Percentiles rank a stretch among this genome's conserved stretches.
Conservation (phyloP, 2,888 invertebrate species). For the Celastrina argiolus region DNA sequence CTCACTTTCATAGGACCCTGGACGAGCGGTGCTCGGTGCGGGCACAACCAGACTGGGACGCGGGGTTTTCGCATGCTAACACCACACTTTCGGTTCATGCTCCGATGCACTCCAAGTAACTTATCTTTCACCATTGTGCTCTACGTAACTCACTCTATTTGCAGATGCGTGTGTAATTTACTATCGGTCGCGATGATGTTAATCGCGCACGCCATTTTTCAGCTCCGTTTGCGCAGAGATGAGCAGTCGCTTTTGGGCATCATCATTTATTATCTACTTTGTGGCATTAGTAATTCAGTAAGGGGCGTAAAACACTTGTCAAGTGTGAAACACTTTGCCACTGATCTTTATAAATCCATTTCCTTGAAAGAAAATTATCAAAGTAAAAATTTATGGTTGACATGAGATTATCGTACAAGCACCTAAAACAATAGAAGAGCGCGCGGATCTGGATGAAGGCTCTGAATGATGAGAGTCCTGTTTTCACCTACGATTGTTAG, state of each 20-base stretch:
- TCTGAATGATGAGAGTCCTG: too few relatives aligned
- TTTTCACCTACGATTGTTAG: too few relatives aligned
- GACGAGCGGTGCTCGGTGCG: constrained; percentile 57
- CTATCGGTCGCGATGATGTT: background rate
- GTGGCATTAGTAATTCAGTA: too few relatives aligned
- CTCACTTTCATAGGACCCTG: constrained; percentile 39
- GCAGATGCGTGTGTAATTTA: constrained; percentile 45
- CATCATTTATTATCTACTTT: too few relatives aligned
- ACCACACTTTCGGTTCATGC: constrained; percentile 76
- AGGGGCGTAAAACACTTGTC: too few relatives aligned
- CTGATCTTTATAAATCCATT: too few relatives aligned
- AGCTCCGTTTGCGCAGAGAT: background rate
- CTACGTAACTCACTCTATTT: constrained; percentile 47
- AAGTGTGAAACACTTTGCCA: too few relatives aligned
- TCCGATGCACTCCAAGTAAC: constrained; percentile 76
- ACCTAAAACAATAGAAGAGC: too few relatives aligned
- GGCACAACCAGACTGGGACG: constrained; percentile 66
- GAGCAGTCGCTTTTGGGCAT: background rate
- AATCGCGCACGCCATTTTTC: constrained; percentile 10
- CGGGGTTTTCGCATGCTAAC: constrained; percentile 72
- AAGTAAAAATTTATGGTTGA: too few relatives aligned
- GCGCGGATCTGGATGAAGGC: too few relatives aligned
- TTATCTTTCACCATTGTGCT: constrained; percentile 78
- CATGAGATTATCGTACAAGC: too few relatives aligned
- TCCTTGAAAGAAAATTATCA: too few relatives aligned